Conservation (phyloP, 2,797 vertebrate species). For the Enteromius trimaculatus region DNA sequence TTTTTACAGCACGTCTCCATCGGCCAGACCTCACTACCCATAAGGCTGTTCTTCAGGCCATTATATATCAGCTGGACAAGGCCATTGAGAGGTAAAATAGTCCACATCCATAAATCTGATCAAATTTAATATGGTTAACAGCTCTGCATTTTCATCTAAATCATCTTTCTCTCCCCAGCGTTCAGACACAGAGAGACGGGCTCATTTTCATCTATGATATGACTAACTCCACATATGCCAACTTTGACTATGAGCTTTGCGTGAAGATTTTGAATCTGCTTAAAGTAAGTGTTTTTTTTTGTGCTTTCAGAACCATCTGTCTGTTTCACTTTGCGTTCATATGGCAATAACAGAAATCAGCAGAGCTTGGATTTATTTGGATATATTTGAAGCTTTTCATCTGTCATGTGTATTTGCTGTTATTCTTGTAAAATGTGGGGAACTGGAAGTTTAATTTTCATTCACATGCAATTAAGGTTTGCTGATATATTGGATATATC, state of each 20-base stretch:
- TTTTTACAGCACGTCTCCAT: slow-evolving; percentile 85
- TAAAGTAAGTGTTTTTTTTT: slow-evolving; percentile 74
- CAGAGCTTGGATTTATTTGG: slow-evolving; percentile 11
- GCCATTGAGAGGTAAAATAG: slow-evolving; percentile 81
- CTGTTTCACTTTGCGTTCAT: background rate
- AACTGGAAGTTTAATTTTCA: background rate
- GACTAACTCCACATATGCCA: slow-evolving; percentile 85
- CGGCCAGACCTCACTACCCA: slow-evolving; percentile 81
- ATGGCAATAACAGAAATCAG: background rate
- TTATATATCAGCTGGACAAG: slow-evolving; percentile 89
- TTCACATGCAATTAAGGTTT: background rate
- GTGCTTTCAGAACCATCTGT: background rate
- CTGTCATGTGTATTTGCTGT: slow-evolving; percentile 2
- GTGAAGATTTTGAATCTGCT: slow-evolving; percentile 88
- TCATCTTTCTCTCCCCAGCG: slow-evolving; percentile 62
- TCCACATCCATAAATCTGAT: background rate
- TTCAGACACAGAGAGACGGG: slow-evolving; percentile 85
- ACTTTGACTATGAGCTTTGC: slow-evolving; percentile 89
- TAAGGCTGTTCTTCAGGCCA: slow-evolving; percentile 86
- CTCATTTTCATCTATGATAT: slow-evolving; percentile 90
- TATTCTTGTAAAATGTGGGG: background rate
- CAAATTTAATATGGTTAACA: background rate
- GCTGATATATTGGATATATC: background rate
- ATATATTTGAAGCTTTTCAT: slow-evolving; percentile 1
- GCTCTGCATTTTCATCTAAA: background rate